phyloP scores from a whole-genome alignment of 2,797 vertebrate genomes.

The Sus cebifrons region DNA sequence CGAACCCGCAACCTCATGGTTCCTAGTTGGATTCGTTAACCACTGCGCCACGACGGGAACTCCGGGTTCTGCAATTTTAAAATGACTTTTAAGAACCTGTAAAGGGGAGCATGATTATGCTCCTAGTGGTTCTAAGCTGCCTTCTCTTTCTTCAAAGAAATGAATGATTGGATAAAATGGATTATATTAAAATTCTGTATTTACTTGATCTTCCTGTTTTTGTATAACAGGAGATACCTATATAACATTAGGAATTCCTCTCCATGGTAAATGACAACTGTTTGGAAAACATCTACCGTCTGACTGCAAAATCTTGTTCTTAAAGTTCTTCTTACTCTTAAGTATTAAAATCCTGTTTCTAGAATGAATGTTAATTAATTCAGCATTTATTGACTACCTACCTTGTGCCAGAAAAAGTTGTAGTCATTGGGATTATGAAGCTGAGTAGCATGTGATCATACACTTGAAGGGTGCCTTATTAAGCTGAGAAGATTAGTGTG shows the following conservation, averaged over 20 bases:
- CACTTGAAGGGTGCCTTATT: not conserved
- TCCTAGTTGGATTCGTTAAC: no score
- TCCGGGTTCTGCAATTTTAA: not conserved
- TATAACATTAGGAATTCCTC: not conserved
- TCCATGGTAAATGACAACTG: not conserved
- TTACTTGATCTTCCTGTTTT: constrained; percentile 52
- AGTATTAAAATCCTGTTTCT: constrained; percentile 9
- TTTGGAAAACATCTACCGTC: not conserved
- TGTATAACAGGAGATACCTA: not conserved
- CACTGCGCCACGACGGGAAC: no score
- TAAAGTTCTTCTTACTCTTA: not conserved
- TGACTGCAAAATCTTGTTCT: not conserved
- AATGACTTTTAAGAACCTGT: not conserved
- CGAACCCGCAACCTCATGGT: no score
- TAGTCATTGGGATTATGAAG: not conserved
- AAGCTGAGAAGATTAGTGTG: constrained; percentile 1
- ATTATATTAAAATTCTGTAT: not conserved
- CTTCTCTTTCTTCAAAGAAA: not conserved
- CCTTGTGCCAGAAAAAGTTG: constrained; percentile 26
- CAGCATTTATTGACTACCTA: not conserved
- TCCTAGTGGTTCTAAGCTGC: not conserved
- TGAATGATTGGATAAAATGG: not conserved
- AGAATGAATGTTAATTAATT: constrained; percentile 45
- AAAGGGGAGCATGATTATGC: not conserved
- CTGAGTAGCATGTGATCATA: not conserved